A percentile compares a stretch with the other conserved stretches of the same genome.
These are phyloP conservation scores for Sinotaia quadrata DNA, from an alignment of 2,888 invertebrate species.

Conservation along the genomic window DNA sequence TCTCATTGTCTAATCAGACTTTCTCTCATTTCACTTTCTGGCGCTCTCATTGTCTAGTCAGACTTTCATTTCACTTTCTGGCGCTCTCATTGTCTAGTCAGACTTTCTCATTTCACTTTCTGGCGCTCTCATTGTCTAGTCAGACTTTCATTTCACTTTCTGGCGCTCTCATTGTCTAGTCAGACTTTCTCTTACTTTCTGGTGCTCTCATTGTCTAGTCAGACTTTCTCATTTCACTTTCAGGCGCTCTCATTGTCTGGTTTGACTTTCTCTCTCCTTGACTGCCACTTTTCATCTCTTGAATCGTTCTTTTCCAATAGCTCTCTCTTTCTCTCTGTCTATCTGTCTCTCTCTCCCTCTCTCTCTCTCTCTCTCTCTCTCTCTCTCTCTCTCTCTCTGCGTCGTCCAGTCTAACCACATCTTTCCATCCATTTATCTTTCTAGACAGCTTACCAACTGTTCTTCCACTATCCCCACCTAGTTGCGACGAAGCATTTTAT, in stretches of 20 bases:
- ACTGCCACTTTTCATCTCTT: background rate
- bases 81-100: no score
- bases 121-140: background rate
- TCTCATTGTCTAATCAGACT: no score
- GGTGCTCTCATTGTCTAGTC: background rate
- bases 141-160: background rate
- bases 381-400: background rate
- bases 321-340: background rate
- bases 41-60: no score
- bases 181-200: background rate
- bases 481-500: no score
- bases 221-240: background rate
- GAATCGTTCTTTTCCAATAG: background rate
- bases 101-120: no score
- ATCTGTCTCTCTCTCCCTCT: constrained; percentile 2
- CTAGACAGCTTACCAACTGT: no score
- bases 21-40: no score
- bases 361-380: constrained; percentile 8
- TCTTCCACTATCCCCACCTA: no score
- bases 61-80: no score
- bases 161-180: no score
- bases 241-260: background rate
- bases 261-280: background rate
- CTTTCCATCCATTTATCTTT: no score
- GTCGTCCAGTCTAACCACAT: background rate